These are phyloP conservation scores for Aleadryas rufinucha DNA, from an alignment of 2,113 vertebrate species.

Conservation along the genomic window DNA sequence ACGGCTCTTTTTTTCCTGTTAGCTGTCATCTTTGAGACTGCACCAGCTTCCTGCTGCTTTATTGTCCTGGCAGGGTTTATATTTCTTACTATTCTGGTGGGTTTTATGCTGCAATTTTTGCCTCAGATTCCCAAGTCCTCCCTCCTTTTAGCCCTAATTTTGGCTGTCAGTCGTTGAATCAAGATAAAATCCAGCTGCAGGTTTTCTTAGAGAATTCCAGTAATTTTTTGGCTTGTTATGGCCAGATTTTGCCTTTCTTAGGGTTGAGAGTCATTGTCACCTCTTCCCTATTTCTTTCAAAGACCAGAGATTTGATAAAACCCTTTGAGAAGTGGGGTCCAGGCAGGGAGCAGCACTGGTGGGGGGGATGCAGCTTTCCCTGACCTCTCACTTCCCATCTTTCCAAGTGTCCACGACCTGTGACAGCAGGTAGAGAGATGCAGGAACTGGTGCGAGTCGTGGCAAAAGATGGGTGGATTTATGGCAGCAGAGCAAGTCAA, in stretches of 20 bases:
- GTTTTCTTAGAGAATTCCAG: not conserved
- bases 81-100: not conserved
- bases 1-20: not conserved
- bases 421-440: not conserved
- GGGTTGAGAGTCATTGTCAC: not conserved
- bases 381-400: not conserved
- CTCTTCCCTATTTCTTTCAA: not conserved
- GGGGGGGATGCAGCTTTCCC: not conserved
- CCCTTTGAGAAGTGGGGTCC: not conserved
- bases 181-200: not conserved
- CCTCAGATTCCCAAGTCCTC: not conserved
- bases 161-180: not conserved
- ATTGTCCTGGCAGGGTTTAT: not conserved
- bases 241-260: not conserved
- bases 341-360: not conserved
- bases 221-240: not conserved
- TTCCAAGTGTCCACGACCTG: not conserved
- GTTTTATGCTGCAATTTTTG: not conserved
- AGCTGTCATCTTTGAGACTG: not conserved
- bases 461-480: not conserved
- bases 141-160: not conserved
- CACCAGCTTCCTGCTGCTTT: not conserved
- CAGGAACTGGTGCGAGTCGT: not conserved
- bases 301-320: not conserved
- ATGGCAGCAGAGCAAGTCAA: not conserved